A percentile compares a stretch with the other conserved stretches of the same genome.
These are phyloP conservation scores for Pyrocoelia pectoralis DNA, from an alignment of 2,888 invertebrate genomes.

Conservation along the genomic window DNA sequence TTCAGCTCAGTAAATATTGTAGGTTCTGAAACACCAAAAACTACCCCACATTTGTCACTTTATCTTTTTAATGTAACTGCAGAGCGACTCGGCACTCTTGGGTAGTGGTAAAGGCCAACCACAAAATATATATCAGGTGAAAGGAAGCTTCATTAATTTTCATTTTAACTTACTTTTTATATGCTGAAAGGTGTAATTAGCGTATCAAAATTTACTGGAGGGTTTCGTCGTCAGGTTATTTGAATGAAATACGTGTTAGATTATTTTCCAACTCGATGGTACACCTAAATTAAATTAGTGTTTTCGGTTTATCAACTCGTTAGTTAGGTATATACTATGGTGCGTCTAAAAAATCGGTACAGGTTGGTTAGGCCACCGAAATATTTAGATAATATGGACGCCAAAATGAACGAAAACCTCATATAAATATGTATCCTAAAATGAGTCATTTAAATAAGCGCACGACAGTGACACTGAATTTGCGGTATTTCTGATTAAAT, in stretches of 20 bases:
- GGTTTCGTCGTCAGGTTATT: slow-evolving; percentile 13
- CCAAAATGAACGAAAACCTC: no score
- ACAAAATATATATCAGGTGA: slow-evolving; percentile 32
- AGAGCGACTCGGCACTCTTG: slow-evolving; percentile 10
- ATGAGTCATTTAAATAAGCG: no score
- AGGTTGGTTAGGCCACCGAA: no score
- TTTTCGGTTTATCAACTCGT: no score
- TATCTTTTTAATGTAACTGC: slow-evolving; percentile 20
- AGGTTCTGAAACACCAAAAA: slow-evolving; percentile 15
- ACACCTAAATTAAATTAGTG: no score
- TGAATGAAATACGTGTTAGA: slow-evolving; percentile 22
- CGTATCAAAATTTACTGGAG: slow-evolving; percentile 32
- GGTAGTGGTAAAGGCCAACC: slow-evolving; percentile 17
- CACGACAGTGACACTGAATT: no score
- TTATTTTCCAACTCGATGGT: no score
- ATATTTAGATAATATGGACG: no score
- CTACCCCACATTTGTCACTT: slow-evolving; percentile 21
- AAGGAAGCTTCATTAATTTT: slow-evolving; percentile 36
- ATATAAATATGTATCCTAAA: no score
- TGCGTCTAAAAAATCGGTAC: no score
- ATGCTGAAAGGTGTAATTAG: slow-evolving; percentile 31
- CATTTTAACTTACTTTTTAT: slow-evolving; percentile 31
- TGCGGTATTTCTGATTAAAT: no score
- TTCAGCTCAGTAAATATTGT: slow-evolving; percentile 15
- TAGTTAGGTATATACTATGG: no score